Base-by-base conservation (phyloP, 2,888 invertebrate genomes). In the Tetranychus piercei region DNA sequence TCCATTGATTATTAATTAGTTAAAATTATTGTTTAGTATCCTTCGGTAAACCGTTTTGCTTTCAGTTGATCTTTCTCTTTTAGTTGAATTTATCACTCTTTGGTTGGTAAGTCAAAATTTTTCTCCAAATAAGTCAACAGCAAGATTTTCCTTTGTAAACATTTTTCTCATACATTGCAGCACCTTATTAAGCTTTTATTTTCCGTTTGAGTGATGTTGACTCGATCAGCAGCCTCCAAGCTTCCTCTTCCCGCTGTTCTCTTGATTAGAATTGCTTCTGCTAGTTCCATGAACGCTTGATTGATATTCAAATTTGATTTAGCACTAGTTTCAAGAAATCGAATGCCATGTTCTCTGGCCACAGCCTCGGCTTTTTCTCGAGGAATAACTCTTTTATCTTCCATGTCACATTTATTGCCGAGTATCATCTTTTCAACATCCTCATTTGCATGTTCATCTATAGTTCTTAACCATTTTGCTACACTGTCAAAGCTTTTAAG, bases 401-500 rank as follows among this genome's bases (percentile, higher is more conserved):
- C 90, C 92, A 94, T 92, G 85, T 96, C 96, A 87, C 94, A 94
- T 86, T 96, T 96, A 84, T 96, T 96, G 78, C 95, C 96, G 80
- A 96, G 86, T 80, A 96, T 94, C 95, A 96, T 95, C 85, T 94
- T 95, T 82, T 96, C 95, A 74, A 96, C 95, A 85, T 96, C 95
- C 85, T 94, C 94, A 85, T 94, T 95, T 43, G 95, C 95, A 84
- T 95, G 95, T 94, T 95, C 94, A 83, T 95, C 94, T 84, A 96
- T 96, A 84, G 95, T 95, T 84, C 95, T 87, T 81, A 96, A 86
- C 96, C 96, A 96, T 84, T 96, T 96, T 73, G 94, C 94, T 82
- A 96, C 96, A 83, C 96, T 96, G 84, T 96, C 95, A 85, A 96
- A 96, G 81, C 94, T 94, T 84, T 94, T 95, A 82, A 91, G 91